Conservation (phyloP, 2,888 invertebrate species). For the Mycogona germanica region DNA sequence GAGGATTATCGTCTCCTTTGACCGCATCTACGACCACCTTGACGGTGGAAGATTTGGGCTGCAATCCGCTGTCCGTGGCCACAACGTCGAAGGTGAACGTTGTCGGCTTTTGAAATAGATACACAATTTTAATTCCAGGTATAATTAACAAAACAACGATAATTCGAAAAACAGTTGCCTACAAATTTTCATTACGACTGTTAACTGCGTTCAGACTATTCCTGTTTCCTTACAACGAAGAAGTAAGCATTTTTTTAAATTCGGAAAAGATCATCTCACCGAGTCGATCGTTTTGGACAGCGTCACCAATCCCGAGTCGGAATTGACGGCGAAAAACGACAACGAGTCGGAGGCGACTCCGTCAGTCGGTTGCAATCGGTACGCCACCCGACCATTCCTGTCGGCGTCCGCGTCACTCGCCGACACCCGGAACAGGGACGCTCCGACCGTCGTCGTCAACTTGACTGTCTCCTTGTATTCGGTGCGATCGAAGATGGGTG, state of each 20-base stretch:
- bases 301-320: slow-evolving; percentile 69
- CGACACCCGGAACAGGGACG: slow-evolving; percentile 76
- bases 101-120: too few species aligned
- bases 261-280: slow-evolving; percentile 41
- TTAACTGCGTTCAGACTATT: too few species aligned
- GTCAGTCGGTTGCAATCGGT: slow-evolving; percentile 40
- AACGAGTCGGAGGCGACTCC: slow-evolving; percentile 32
- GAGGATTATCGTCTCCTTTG: slow-evolving; percentile 27
- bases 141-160: too few species aligned
- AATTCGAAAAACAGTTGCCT: too few species aligned
- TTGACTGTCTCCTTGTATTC: slow-evolving; percentile 60
- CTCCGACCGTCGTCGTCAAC: slow-evolving; percentile 56
- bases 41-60: slow-evolving; percentile 26
- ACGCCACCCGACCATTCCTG: slow-evolving; percentile 72
- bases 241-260: too few species aligned
- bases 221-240: too few species aligned
- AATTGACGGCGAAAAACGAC: slow-evolving; percentile 67
- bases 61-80: slow-evolving; percentile 31
- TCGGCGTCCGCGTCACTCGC: slow-evolving; percentile 88
- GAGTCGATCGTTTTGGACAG: slow-evolving; percentile 42
- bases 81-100: slow-evolving; percentile 25
- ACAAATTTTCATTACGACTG: too few species aligned
- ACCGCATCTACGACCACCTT: slow-evolving; percentile 29
- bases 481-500: slow-evolving; percentile 51
- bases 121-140: too few species aligned